Evolutionary conservation across 2,888 invertebrate species (phyloP), one percentile per base, ranked within the genome.

Genomic region (Lacanobia oleracea): DNA sequence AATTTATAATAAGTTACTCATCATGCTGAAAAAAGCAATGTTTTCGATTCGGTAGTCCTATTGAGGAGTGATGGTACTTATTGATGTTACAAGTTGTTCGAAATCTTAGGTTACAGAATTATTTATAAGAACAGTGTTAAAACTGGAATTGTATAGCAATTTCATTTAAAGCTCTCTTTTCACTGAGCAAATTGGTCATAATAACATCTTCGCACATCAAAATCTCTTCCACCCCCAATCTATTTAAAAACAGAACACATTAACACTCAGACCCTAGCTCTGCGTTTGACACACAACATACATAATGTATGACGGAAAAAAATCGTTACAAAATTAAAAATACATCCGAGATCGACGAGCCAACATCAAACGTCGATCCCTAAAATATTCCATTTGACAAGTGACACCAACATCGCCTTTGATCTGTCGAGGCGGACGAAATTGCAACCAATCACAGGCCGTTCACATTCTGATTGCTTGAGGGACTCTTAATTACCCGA

Each of bases 321-420:
- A 86, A 88, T 85, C 82, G 70, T 81, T 75, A 80, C 79, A 73
- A 87, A 88, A 89, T 89, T 89, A 88, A 89, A 89, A 89, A 89
- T 87, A 89, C 90, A 88, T 89, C 86, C 82, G 76, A 83, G 74
- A 82, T 80, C 77, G 83, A 72, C 77, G 72, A 69, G 72, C 84
- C 76, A 80, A 91, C 91, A 92, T 93, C 91, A 93, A 93, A 93
- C 89, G 87, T 72, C 82, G 90, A 88, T 88, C 88, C 70, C 76
- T 86, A 86, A 94, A 95, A 94, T 94, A 94, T 95, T 95, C 95
- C 93, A 93, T 94, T 95, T 94, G 95, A 92, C 91, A 89, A 91
- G 90, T 90, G 92, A 86, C 92, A 91, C 89, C 90, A 88, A 88
- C 88, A 88, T 88, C 86, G 80, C 88, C 94, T 95, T 95, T 95